A percentile compares a stretch with the other conserved stretches of the same genome.
phyloP scores from a whole-genome alignment of 2,113 vertebrate genomes.

The Coreoperca whiteheadi region DNA sequence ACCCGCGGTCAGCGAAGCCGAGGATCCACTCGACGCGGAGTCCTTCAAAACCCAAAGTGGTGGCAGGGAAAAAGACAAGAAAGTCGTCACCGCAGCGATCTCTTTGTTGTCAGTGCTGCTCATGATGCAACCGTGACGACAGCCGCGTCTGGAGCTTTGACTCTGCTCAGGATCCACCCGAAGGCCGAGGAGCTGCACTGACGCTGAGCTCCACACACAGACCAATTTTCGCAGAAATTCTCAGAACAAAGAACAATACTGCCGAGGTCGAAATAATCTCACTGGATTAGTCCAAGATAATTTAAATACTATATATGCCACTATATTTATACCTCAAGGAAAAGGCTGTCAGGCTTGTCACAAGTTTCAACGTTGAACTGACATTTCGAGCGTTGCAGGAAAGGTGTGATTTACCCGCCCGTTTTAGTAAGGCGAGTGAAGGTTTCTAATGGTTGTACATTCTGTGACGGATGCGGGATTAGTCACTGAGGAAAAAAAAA shows the following conservation, averaged over 20 bases:
- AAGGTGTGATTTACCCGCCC: not conserved
- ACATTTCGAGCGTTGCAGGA: not conserved
- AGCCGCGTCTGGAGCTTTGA: conserved; percentile 11
- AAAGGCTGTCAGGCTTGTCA: not conserved
- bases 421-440: not conserved
- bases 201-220: not conserved
- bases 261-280: not conserved
- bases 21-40: not conserved
- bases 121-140: conserved; percentile 42
- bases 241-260: not conserved
- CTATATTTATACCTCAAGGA: not conserved
- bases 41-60: conserved; percentile 8
- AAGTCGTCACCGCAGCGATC: not conserved
- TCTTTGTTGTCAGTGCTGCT: conserved; percentile 22
- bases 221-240: not conserved
- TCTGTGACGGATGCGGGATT: not conserved
- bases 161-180: conserved; percentile 1
- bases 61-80: not conserved
- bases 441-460: not conserved
- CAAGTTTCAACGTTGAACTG: too few relatives aligned
- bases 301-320: not conserved
- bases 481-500: not conserved
- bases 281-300: not conserved
- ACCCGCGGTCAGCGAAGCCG: too few relatives aligned
- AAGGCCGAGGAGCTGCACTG: not conserved